Evolutionary conservation across 2,113 vertebrate species (phyloP).

Genomic region (Candoia aspera): DNA sequence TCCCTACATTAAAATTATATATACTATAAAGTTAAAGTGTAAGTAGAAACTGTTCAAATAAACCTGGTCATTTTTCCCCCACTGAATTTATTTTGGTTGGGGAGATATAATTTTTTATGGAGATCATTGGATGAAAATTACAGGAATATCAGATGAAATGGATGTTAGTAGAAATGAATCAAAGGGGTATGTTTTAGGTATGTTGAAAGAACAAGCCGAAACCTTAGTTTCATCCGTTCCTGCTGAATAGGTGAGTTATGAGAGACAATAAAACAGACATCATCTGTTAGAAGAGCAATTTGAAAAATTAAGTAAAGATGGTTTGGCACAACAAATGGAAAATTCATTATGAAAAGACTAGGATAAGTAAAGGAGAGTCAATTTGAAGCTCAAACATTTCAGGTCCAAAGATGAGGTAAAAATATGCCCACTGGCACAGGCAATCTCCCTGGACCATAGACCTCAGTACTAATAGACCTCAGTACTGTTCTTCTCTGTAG

Average conservation of each 20-base stretch:
- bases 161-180: not conserved
- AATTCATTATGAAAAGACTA: not conserved
- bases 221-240: not conserved
- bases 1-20: conserved; percentile 70
- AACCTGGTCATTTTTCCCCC: conserved; percentile 62
- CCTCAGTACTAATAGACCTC: not conserved
- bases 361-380: not conserved
- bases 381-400: not conserved
- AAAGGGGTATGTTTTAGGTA: not conserved
- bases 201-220: not conserved
- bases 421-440: not conserved
- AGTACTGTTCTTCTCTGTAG: not conserved
- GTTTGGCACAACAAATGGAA: conserved; percentile 6
- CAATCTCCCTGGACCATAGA: not conserved
- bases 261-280: conserved; percentile 17
- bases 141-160: conserved; percentile 27
- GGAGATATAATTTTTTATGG: conserved; percentile 55
- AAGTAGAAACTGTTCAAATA: conserved; percentile 75
- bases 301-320: not conserved
- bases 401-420: not conserved
- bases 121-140: conserved; percentile 56
- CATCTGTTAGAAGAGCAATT: not conserved
- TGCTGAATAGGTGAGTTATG: conserved; percentile 13
- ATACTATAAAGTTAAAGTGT: conserved; percentile 67
- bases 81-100: conserved; percentile 67